These are phyloP conservation scores for Natrix natrix DNA, from an alignment of 2,797 vertebrate genomes.

Conservation along the genomic window DNA sequence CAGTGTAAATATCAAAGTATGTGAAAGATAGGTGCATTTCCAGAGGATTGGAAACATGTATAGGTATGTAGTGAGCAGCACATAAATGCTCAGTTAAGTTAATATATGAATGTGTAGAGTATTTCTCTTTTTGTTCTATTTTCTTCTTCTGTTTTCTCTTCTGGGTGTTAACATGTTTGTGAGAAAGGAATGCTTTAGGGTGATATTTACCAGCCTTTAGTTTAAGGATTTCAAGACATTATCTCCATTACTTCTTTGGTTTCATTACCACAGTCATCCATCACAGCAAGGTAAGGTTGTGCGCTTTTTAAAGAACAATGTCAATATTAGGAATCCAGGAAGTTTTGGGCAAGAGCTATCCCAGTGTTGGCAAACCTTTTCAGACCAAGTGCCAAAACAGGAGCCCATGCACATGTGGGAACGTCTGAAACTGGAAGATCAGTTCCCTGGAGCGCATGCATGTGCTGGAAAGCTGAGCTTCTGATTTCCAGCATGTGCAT, in stretches of 20 bases:
- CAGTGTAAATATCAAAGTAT: not conserved
- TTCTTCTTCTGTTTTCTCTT: not conserved
- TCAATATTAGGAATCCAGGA: slow-evolving; percentile 76
- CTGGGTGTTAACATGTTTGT: too few relatives aligned
- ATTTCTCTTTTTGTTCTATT: not conserved
- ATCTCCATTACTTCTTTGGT: slow-evolving; percentile 77
- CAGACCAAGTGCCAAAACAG: too few relatives aligned
- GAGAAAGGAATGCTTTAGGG: not conserved
- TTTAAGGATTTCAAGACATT: slow-evolving; percentile 4
- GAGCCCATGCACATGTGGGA: too few relatives aligned
- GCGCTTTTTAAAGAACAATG: slow-evolving; percentile 61
- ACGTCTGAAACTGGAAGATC: too few relatives aligned
- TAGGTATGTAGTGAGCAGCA: not conserved
- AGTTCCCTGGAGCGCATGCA: too few relatives aligned
- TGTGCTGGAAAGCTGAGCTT: too few relatives aligned
- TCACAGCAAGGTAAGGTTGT: slow-evolving; percentile 74
- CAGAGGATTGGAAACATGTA: not conserved
- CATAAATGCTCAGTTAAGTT: not conserved
- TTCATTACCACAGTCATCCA: slow-evolving; percentile 80
- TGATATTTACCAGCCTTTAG: not conserved
- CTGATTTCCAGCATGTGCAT: too few relatives aligned
- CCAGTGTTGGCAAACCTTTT: too few relatives aligned
- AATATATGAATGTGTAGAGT: not conserved
- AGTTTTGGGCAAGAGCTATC: not conserved
- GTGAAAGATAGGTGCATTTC: not conserved